These are phyloP conservation scores for Cromileptes altivelis DNA, from an alignment of 2,113 vertebrate species.

Conservation along the genomic window DNA sequence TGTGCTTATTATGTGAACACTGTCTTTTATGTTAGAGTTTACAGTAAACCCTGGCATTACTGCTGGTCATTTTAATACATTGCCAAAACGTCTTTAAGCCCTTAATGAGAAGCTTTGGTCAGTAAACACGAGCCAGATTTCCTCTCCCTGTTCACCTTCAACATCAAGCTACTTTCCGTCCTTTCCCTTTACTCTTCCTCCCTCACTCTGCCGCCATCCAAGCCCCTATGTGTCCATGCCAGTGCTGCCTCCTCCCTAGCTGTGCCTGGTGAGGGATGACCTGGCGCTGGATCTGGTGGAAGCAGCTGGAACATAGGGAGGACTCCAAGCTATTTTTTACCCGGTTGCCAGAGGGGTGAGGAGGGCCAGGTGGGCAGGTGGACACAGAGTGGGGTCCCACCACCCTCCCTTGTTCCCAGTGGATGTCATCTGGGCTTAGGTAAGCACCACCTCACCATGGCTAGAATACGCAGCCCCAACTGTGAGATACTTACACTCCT, in stretches of 20 bases:
- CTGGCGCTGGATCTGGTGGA: slow-evolving; percentile 66
- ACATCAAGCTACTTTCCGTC: slow-evolving; percentile 32
- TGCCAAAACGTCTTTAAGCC: neutral
- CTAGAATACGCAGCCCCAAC: neutral
- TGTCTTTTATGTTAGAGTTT: neutral
- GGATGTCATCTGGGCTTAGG: slow-evolving; percentile 77
- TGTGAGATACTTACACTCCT: slow-evolving; percentile 8
- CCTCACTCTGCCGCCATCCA: slow-evolving; percentile 38
- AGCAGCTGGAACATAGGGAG: slow-evolving; percentile 75
- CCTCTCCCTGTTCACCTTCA: slow-evolving; percentile 57
- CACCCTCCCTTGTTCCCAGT: slow-evolving; percentile 64
- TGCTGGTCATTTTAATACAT: neutral
- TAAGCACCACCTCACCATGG: slow-evolving; percentile 54
- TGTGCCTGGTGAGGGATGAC: slow-evolving; percentile 73
- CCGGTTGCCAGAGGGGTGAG: slow-evolving; percentile 59
- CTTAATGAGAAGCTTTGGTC: slow-evolving; percentile 14
- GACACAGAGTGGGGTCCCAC: slow-evolving; percentile 74
- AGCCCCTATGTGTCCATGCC: slow-evolving; percentile 55
- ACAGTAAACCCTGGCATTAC: neutral
- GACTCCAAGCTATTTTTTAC: slow-evolving; percentile 75
- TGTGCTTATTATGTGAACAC: neutral
- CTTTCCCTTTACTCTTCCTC: slow-evolving; percentile 33
- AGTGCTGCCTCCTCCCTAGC: slow-evolving; percentile 66
- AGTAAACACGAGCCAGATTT: neutral
- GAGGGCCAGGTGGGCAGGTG: slow-evolving; percentile 79